phyloP scores from a whole-genome alignment of 1,140 invertebrate species.

The Lepidostoma basale region DNA sequence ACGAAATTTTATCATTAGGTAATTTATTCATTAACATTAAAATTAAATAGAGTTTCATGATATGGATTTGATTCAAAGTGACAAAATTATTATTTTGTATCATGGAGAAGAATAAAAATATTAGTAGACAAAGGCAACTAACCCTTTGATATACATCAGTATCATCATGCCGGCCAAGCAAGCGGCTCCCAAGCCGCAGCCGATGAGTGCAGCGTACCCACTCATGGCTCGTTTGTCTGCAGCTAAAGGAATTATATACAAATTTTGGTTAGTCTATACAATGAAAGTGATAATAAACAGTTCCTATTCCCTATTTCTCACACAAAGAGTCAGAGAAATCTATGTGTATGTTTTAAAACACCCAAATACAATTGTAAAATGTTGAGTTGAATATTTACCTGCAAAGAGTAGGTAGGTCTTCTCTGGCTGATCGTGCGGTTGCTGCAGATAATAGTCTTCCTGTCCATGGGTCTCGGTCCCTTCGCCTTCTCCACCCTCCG shows the following conservation, averaged over 20 bases:
- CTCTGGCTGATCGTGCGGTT: slow-evolving; percentile 41
- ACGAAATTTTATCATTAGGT: no score
- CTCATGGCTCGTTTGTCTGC: slow-evolving; percentile 26
- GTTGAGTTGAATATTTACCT: slow-evolving; percentile 23
- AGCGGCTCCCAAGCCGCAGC: slow-evolving; percentile 34
- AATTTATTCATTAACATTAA: no score
- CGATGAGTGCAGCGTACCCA: slow-evolving; percentile 40
- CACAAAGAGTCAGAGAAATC: no score
- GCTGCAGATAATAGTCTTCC: slow-evolving; percentile 43
- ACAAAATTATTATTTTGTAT: background rate
- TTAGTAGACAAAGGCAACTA: no score
- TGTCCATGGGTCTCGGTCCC: slow-evolving; percentile 6
- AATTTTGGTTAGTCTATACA: background rate
- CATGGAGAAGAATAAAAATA: background rate
- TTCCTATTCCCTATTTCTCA: no score
- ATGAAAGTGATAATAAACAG: background rate
- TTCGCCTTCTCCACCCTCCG: background rate
- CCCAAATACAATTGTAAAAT: background rate
- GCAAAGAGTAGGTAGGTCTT: slow-evolving; percentile 44
- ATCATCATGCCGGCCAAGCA: slow-evolving; percentile 34
- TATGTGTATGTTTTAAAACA: background rate
- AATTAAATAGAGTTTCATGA: no score
- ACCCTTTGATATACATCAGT: slow-evolving; percentile 37
- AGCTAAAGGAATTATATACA: slow-evolving; percentile 9
- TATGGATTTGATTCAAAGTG: no score